These are phyloP conservation scores for Momotus momota DNA, from an alignment of 2,797 vertebrate species.

Conservation along the genomic window DNA sequence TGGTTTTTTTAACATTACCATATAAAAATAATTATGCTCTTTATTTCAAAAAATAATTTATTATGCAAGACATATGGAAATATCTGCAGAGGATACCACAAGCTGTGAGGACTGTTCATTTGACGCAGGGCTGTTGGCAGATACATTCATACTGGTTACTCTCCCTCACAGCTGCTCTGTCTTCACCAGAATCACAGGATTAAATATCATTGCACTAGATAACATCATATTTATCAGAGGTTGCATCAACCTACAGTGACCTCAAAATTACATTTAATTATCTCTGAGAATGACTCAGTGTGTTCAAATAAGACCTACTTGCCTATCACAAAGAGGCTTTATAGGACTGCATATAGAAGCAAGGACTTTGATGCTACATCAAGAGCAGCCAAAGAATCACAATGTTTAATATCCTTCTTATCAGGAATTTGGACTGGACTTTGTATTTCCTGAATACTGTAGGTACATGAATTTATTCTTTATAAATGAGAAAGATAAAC, in stretches of 20 bases:
- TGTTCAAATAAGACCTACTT: background rate
- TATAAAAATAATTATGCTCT: background rate
- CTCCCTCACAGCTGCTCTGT: slow-evolving; percentile 1
- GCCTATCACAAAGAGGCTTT: background rate
- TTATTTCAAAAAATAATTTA: background rate
- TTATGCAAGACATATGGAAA: slow-evolving; percentile 24
- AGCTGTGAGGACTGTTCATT: slow-evolving; percentile 3
- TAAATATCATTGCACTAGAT: background rate
- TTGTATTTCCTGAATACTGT: background rate
- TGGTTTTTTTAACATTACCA: background rate
- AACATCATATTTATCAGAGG: background rate
- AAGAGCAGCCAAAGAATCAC: background rate
- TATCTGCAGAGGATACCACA: slow-evolving; percentile 28
- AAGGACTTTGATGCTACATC: background rate
- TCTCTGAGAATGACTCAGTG: background rate
- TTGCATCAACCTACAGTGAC: background rate
- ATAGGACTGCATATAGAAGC: background rate
- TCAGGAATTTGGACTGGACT: background rate
- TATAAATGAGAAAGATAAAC: background rate
- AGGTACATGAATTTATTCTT: background rate
- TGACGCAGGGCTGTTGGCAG: slow-evolving; percentile 25
- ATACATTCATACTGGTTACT: background rate
- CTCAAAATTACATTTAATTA: slow-evolving; percentile 15
- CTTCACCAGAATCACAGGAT: slow-evolving; percentile 17
- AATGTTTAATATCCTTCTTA: background rate